phyloP scores from a whole-genome alignment of 2,797 vertebrate genomes.

The Muscicapa comitata region DNA sequence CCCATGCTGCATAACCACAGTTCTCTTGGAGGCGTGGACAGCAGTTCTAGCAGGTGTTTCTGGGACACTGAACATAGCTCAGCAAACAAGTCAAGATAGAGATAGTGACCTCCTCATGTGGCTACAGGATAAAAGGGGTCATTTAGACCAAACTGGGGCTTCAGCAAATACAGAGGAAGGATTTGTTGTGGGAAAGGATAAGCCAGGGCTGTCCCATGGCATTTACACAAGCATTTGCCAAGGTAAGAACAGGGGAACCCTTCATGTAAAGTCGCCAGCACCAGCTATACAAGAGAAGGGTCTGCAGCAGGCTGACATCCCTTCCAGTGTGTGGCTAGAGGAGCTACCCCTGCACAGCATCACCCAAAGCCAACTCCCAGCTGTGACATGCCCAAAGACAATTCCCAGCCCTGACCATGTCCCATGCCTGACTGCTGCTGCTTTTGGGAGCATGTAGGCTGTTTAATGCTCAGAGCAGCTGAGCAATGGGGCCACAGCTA shows the following conservation, averaged over 20 bases:
- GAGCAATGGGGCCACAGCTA: rapidly evolving
- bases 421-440: background rate
- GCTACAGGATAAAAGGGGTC: background rate
- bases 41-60: background rate
- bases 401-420: background rate
- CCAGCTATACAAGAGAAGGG: background rate
- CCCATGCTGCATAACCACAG: background rate
- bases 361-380: background rate
- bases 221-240: background rate
- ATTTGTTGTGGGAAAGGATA: background rate
- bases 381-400: background rate
- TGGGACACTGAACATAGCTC: background rate
- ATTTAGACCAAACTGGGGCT: background rate
- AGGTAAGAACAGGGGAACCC: background rate
- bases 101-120: background rate
- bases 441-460: background rate
- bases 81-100: background rate
- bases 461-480: background rate
- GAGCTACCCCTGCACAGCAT: background rate
- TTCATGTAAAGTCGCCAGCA: background rate
- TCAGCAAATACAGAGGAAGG: background rate
- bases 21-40: background rate
- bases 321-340: background rate
- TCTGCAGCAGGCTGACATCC: background rate
- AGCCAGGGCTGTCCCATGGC: background rate